Evolutionary conservation across 1,140 invertebrate species (phyloP), one percentile per base, ranked within the genome.

Genomic region (Achatina immaculata): DNA sequence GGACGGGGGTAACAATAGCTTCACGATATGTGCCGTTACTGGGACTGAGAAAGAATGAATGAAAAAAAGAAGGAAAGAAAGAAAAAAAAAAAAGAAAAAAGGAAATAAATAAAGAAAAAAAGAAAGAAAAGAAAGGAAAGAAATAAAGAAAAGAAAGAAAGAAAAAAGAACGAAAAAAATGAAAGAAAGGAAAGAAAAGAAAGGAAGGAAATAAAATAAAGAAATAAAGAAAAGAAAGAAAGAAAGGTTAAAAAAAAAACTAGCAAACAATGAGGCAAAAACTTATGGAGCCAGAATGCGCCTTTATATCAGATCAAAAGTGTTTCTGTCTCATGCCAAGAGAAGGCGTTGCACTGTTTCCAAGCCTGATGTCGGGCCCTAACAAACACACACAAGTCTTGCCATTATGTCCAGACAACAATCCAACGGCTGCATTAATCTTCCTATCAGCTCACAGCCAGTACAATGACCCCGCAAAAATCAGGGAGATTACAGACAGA

Each of bases 111-210:
- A 75, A 45, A 75, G 45, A 51, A 31, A 34, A 31, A 34, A 31
- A 48, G 73, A 51, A 34, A 51, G 31, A 51, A 31, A 31, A 31
- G n/a, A n/a, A 28, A 48, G 9, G 7, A 19, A 36, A 45, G 7
- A 72, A 40, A 36, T 9, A 40, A 7, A 48, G n/a, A 75, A 7
- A 28, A 31, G 45, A 75, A 7, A 24, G 45, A 51, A 21, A 24
- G 51, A 45, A 51, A 24, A 48, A 36, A 51, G 7, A 45, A 7
- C 14, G 69, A 42, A 38, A 72, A 38, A 72, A 38, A 38, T 16
- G 69, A 75, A 45, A 48, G 24, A 75, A 45, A 75, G 6, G 51
- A 36, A 45, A 24, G 34, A 24, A 48, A 9, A 75, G 73, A 48
- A 24, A 75, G 73, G 38, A 9, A 34, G 45, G 34, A 24, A 51